A percentile compares a stretch with the other conserved stretches of the same genome.
Conservation (phyloP, 2,888 invertebrate species). For the Drosophila peninsularis region DNA sequence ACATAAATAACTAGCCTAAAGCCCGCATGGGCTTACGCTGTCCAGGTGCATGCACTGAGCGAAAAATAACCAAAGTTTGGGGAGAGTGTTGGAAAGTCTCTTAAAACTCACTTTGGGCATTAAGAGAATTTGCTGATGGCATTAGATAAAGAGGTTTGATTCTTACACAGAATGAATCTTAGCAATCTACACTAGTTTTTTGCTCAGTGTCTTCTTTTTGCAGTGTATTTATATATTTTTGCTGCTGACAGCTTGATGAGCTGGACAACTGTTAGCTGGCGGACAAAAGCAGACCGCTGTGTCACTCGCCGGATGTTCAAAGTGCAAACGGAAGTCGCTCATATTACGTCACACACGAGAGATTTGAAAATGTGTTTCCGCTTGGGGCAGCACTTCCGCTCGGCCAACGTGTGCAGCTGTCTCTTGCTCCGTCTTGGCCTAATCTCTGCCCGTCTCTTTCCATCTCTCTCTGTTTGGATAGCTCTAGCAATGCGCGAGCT, state of each 20-base stretch:
- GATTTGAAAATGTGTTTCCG: slow-evolving; percentile 60
- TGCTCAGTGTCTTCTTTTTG: not conserved
- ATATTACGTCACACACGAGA: slow-evolving; percentile 67
- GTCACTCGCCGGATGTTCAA: slow-evolving; percentile 67
- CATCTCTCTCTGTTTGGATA: not conserved
- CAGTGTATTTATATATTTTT: slow-evolving; percentile 6
- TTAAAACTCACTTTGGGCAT: no score
- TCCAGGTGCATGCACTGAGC: slow-evolving; percentile 12
- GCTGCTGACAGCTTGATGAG: slow-evolving; percentile 48
- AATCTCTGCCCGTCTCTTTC: not conserved
- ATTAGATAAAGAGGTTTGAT: no score
- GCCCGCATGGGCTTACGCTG: not conserved
- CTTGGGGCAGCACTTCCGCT: slow-evolving; percentile 42
- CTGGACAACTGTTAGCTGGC: slow-evolving; percentile 9
- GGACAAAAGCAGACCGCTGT: slow-evolving; percentile 40
- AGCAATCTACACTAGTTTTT: not conserved
- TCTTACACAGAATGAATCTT: not conserved
- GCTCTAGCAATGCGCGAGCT: not conserved
- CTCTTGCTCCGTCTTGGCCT: slow-evolving; percentile 16
- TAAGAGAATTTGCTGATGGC: no score
- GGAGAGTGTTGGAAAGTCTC: no score
- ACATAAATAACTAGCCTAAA: slow-evolving; percentile 46
- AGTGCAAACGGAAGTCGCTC: slow-evolving; percentile 76
- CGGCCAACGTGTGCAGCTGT: slow-evolving; percentile 26
- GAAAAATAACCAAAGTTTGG: not conserved